phyloP scores from a whole-genome alignment of 1,140 invertebrate species.

The Dreissena polymorpha region DNA sequence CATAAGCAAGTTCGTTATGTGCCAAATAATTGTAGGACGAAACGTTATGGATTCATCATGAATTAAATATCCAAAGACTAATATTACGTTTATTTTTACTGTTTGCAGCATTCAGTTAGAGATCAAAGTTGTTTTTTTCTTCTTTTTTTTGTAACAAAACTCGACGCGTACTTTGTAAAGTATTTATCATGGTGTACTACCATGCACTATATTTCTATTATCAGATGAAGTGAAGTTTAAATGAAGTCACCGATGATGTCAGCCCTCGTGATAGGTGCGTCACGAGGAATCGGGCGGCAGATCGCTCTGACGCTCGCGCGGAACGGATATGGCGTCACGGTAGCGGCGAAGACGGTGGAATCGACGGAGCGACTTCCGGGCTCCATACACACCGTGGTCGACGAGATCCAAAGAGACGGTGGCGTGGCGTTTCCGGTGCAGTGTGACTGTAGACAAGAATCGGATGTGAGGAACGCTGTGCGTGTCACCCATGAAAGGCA shows the following conservation, averaged over 20 bases:
- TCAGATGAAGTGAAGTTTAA: too few species aligned
- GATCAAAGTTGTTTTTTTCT: too few species aligned
- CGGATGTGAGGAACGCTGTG: constrained; percentile 60
- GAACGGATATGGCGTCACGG: constrained; percentile 67
- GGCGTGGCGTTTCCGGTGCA: constrained; percentile 60
- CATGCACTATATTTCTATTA: too few species aligned
- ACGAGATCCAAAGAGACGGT: constrained; percentile 63
- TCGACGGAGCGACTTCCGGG: constrained; percentile 59
- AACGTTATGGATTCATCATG: too few species aligned
- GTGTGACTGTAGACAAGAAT: constrained; percentile 66
- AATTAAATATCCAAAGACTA: too few species aligned
- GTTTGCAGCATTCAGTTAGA: too few species aligned
- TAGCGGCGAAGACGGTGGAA: constrained; percentile 67
- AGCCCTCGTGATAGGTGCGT: constrained; percentile 68
- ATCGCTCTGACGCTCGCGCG: constrained; percentile 64
- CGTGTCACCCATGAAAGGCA: constrained; percentile 55
- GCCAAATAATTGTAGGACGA: too few species aligned
- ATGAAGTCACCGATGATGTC: constrained; percentile 62
- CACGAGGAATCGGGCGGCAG: constrained; percentile 69
- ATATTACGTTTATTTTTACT: too few species aligned
- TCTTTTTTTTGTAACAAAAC: too few species aligned
- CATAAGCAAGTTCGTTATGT: too few species aligned
- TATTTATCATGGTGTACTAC: too few species aligned
- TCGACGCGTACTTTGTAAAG: too few species aligned
- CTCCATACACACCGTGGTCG: constrained; percentile 62